Evolutionary conservation across 1,140 invertebrate genomes (phyloP).

Genomic region (Macrotrachela quadricornifera): DNA sequence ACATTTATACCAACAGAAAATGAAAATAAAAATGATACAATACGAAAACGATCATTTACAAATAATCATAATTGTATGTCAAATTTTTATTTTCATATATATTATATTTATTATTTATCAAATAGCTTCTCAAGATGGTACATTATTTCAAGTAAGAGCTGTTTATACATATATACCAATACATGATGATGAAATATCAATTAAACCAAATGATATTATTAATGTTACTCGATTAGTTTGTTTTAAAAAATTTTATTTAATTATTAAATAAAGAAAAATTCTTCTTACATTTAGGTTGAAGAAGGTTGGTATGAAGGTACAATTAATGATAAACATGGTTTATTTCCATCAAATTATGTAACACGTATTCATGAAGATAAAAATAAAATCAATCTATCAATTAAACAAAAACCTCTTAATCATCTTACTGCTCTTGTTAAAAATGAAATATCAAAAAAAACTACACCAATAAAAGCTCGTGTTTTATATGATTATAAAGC

Average conservation of each 20-base stretch:
- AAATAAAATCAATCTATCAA: neutral
- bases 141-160: constrained; percentile 17
- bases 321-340: constrained; percentile 18
- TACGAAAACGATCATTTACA: no score
- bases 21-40: no score
- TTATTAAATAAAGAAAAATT: no score
- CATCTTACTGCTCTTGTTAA: constrained; percentile 6
- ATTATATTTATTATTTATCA: no score
- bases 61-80: no score
- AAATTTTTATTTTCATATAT: no score
- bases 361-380: constrained; percentile 9
- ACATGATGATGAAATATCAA: constrained; percentile 27
- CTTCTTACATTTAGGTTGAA: constrained; percentile 13
- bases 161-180: constrained; percentile 25
- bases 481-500: constrained; percentile 75
- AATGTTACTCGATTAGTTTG: constrained; percentile 13
- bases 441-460: neutral
- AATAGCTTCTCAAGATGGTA: neutral
- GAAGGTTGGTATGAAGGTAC: constrained; percentile 27
- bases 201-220: constrained; percentile 23
- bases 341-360: constrained; percentile 29
- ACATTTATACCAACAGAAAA: no score
- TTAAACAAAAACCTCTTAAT: neutral
- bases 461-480: constrained; percentile 35
- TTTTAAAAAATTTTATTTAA: no score